Base-by-base conservation (phyloP, 2,113 vertebrate genomes). In the Aleadryas rufinucha region DNA sequence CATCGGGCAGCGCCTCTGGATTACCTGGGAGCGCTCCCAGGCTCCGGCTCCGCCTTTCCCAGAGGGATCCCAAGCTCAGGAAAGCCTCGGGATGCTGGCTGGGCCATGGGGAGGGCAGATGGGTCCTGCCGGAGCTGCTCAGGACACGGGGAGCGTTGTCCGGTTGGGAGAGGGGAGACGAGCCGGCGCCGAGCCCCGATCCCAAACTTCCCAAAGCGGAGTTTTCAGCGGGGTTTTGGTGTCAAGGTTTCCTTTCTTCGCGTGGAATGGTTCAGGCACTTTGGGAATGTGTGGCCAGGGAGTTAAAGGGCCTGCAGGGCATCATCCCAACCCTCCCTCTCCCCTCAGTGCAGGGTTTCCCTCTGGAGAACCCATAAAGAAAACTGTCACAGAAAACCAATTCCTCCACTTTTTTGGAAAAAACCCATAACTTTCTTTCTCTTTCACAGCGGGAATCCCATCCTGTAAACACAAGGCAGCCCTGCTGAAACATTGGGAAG, bases 351-450 rank as follows among this genome's bases (percentile, higher is more conserved):
- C 66, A 50, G 84, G 9, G 3, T 22, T 91, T 92, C 87, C 89
- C 63, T 79, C 90, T 82, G 89, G 71, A 93, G 87, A 85, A 81
- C 44, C 54, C 37, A 14, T 26, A n/a, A 15, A 44, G 53, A 84
- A 93, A 96, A 89, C 70, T 82, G 81, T 63, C 90, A n/a, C 35
- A 76, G 89, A 77, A 93, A 97, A 87, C 90, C 47, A 75, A 89
- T 95, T 97, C 93, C 80, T 85, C 49, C 50, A 89, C 76, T 54
- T 41, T 85, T 94, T 79, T 41, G 71, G 18, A 95, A 88, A 84
- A 56, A 31, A 41, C 78, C 92, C 88, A 42, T 56, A 79, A 90
- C 49, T 95, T 96, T 56, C 56, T 84, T 53, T 78, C 74, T 93
- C 64, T 81, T 83, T 61, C 70, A 77, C 92, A 91, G 97, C 56